Evolutionary conservation across 2,888 invertebrate species (phyloP).

Genomic region (Cheilosia pagana): DNA sequence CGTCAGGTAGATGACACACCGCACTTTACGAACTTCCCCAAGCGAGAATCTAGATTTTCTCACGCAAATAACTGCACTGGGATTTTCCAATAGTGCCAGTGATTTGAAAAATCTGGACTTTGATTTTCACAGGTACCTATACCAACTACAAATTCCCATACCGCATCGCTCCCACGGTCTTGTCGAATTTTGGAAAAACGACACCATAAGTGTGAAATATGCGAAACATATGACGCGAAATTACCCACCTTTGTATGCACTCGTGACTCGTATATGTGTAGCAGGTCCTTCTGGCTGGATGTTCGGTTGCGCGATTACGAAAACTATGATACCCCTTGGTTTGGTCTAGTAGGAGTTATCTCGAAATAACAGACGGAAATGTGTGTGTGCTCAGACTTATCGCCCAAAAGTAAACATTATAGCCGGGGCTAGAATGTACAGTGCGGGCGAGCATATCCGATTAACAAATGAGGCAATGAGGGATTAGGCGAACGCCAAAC

Average conservation of each 20-base stretch:
- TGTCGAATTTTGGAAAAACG: slow-evolving; percentile 77
- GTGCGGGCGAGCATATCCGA: slow-evolving; percentile 58
- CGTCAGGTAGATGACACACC: slow-evolving; percentile 39
- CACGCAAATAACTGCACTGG: slow-evolving; percentile 58
- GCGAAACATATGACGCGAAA: slow-evolving; percentile 81
- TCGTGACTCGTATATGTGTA: background rate
- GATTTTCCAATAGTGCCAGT: slow-evolving; percentile 56
- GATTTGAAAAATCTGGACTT: slow-evolving; percentile 69
- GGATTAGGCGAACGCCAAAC: slow-evolving; percentile 66
- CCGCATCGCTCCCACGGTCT: slow-evolving; percentile 58
- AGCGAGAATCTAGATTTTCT: slow-evolving; percentile 52
- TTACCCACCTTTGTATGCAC: slow-evolving; percentile 62
- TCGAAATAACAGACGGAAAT: slow-evolving; percentile 48
- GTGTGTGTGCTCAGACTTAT: slow-evolving; percentile 5
- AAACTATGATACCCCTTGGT: slow-evolving; percentile 75
- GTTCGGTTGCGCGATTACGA: slow-evolving; percentile 59
- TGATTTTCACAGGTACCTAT: slow-evolving; percentile 48
- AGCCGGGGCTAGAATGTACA: slow-evolving; percentile 3
- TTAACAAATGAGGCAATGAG: slow-evolving; percentile 73
- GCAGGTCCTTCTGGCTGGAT: slow-evolving; percentile 52
- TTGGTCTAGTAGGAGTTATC: slow-evolving; percentile 47
- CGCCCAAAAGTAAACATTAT: slow-evolving; percentile 34
- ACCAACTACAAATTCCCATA: slow-evolving; percentile 61
- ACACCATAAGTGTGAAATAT: slow-evolving; percentile 81
- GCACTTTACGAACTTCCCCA: slow-evolving; percentile 25